These are phyloP conservation scores for Panzeria rudis DNA, from an alignment of 2,888 invertebrate species.

Conservation along the genomic window DNA sequence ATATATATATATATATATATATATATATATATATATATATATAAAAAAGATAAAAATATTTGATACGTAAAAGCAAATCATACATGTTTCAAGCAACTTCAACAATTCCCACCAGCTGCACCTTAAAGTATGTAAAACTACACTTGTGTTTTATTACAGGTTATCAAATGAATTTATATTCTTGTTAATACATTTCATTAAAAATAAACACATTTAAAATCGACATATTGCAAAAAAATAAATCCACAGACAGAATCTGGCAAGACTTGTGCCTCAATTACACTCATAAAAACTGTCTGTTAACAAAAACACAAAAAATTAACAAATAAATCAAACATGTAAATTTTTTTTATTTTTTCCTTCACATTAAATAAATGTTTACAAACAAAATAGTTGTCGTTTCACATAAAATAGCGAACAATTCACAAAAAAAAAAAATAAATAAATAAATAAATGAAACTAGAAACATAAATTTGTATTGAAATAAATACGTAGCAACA, in stretches of 20 bases:
- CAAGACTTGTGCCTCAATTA: slow-evolving; percentile 40
- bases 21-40: neutral
- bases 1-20: too few species aligned
- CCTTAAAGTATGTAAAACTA: neutral
- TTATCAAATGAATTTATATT: neutral
- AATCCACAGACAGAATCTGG: neutral
- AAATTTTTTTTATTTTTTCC: neutral
- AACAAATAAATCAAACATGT: slow-evolving; percentile 18
- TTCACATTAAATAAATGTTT: slow-evolving; percentile 57
- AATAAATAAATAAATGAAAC: too few species aligned
- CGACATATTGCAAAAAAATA: slow-evolving; percentile 1
- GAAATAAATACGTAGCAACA: slow-evolving; percentile 26
- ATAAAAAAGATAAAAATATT: neutral
- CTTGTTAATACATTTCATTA: neutral
- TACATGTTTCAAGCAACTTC: neutral
- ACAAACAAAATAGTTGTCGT: slow-evolving; percentile 55
- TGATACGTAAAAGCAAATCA: neutral
- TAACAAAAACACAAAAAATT: neutral
- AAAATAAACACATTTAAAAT: neutral
- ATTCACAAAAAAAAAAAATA: slow-evolving; percentile 13
- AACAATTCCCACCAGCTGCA: neutral
- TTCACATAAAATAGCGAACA: slow-evolving; percentile 39
- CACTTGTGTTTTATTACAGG: slow-evolving; percentile 5
- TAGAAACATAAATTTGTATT: slow-evolving; percentile 27
- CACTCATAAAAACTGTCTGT: slow-evolving; percentile 29